These are phyloP conservation scores for Paraplagusia blochii DNA, from an alignment of 2,113 vertebrate genomes.

Conservation along the genomic window DNA sequence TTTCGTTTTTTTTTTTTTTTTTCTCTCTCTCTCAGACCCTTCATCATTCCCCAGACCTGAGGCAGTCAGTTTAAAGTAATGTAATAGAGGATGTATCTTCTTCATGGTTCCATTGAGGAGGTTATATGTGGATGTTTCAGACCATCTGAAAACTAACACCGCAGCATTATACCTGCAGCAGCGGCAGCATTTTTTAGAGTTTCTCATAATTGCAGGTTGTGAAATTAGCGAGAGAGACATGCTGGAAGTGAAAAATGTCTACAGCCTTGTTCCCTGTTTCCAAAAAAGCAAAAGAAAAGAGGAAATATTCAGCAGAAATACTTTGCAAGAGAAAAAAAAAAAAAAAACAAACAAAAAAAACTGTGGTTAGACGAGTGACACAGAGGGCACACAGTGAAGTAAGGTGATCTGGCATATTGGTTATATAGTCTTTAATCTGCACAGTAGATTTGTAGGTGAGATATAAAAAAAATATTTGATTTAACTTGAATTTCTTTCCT, in stretches of 20 bases:
- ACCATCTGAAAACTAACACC: neutral
- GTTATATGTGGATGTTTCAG: neutral
- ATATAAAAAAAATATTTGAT: too few relatives aligned
- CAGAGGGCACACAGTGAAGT: neutral
- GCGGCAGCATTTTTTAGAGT: neutral
- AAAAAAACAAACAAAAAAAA: neutral
- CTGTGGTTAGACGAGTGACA: neutral
- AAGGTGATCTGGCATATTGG: too few relatives aligned
- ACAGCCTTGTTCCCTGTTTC: conserved; percentile 17
- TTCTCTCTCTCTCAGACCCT: conserved; percentile 8
- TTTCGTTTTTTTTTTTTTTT: conserved; percentile 20
- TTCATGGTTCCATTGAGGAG: neutral
- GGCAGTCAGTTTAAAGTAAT: conserved; percentile 20
- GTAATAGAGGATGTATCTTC: conserved; percentile 7
- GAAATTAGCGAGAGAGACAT: neutral
- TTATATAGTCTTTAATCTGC: too few relatives aligned
- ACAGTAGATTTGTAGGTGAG: too few relatives aligned
- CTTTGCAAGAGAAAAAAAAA: conserved; percentile 8
- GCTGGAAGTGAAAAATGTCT: conserved; percentile 3
- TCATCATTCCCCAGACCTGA: conserved; percentile 28
- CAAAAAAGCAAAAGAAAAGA: conserved; percentile 12
- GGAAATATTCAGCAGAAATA: neutral
- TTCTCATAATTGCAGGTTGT: neutral
- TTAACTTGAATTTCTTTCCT: too few relatives aligned
- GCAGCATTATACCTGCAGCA: neutral